phyloP scores from a whole-genome alignment of 2,888 invertebrate genomes.

The Xestia c-nigrum region DNA sequence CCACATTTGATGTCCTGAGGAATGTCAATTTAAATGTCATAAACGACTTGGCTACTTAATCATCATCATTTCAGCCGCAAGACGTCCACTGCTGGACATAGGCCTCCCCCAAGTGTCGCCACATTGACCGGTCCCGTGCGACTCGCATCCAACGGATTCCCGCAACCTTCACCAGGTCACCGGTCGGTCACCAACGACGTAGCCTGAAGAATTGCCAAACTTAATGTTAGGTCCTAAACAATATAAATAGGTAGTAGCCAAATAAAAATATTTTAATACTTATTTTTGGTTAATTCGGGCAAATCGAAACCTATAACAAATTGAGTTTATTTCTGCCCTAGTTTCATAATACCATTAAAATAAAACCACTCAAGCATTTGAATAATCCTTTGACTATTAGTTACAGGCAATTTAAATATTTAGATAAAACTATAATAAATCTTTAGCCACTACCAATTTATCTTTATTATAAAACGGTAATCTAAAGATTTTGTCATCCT shows the following conservation, averaged over 20 bases:
- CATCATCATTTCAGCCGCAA: too few relatives aligned
- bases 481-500: conserved; percentile 56
- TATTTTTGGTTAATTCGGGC: background rate
- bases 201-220: too few relatives aligned
- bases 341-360: conserved; percentile 1
- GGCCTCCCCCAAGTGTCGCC: too few relatives aligned
- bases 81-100: too few relatives aligned
- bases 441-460: conserved; percentile 71
- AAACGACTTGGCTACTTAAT: background rate
- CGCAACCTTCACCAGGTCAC: too few relatives aligned
- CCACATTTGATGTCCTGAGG: background rate
- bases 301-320: background rate
- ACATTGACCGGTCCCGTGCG: too few relatives aligned
- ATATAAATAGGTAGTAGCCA: background rate
- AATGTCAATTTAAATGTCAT: background rate
- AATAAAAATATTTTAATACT: background rate
- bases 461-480: conserved; percentile 77
- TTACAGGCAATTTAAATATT: conserved; percentile 69
- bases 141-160: too few relatives aligned
- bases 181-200: too few relatives aligned
- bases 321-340: background rate
- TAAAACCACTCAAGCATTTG: conserved; percentile 19
- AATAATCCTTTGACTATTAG: conserved; percentile 56
- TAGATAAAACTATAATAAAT: conserved; percentile 74
- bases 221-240: background rate